Conservation (phyloP, 1,140 invertebrate genomes). For the Tenebrio molitor region DNA sequence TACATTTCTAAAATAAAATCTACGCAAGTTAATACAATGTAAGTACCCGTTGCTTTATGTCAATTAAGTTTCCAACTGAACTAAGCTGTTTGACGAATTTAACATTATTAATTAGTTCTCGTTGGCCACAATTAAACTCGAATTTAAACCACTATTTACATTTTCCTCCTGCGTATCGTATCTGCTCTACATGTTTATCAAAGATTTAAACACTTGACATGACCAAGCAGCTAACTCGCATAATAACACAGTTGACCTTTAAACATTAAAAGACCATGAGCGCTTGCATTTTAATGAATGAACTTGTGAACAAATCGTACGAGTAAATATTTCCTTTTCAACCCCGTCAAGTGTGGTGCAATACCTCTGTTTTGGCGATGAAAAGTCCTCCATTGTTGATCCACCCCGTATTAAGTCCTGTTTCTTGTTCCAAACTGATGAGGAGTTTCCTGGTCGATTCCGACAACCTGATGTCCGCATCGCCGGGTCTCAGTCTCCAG, state of each 20-base stretch:
- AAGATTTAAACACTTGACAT: background rate
- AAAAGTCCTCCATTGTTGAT: slow-evolving; percentile 91
- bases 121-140: too few species aligned
- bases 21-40: too few species aligned
- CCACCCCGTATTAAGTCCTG: slow-evolving; percentile 86
- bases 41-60: too few species aligned
- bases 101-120: too few species aligned
- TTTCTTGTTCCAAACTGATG: slow-evolving; percentile 80
- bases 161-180: too few species aligned
- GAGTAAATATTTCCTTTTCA: background rate
- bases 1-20: too few species aligned
- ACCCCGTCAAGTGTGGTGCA: background rate
- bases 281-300: background rate
- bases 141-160: too few species aligned
- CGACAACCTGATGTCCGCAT: slow-evolving; percentile 85
- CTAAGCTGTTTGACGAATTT: too few species aligned
- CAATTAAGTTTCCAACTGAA: too few species aligned
- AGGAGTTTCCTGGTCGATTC: slow-evolving; percentile 78
- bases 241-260: background rate
- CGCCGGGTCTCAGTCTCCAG: slow-evolving; percentile 84
- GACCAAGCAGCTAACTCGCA: background rate
- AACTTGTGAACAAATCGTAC: background rate
- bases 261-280: background rate
- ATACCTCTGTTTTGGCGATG: slow-evolving; percentile 82
- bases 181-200: too few species aligned